These are phyloP conservation scores for Oxyruncus cristatus DNA, from an alignment of 2,113 vertebrate species.

Conservation along the genomic window DNA sequence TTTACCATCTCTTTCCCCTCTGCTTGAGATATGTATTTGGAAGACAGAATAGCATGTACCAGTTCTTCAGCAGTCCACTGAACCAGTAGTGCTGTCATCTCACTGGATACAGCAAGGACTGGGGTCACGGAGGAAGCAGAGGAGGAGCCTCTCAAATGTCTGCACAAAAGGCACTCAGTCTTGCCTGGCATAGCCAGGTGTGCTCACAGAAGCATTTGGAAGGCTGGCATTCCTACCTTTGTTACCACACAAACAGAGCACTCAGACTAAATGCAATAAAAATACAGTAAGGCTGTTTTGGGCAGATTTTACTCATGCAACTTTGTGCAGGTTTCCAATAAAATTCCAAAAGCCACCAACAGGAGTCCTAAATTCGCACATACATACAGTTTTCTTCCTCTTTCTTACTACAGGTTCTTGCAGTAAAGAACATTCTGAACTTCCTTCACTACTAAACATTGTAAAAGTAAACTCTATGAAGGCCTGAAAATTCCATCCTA, in stretches of 20 bases:
- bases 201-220: neutral
- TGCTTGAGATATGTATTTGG: neutral
- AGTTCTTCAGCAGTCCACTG: neutral
- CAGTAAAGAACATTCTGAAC: neutral
- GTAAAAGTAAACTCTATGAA: neutral
- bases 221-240: neutral
- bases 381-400: neutral
- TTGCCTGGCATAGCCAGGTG: neutral
- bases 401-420: neutral
- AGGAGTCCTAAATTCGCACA: neutral
- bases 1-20: neutral
- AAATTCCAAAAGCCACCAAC: neutral
- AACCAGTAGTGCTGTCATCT: neutral
- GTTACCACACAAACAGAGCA: neutral
- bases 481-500: neutral
- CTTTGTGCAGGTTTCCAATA: neutral
- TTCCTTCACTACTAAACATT: neutral
- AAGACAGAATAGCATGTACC: neutral
- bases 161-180: neutral
- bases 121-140: neutral
- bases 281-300: neutral
- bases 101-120: neutral
- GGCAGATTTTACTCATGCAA: neutral
- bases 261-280: neutral
- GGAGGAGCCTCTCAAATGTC: fast-evolving